Evolutionary conservation across 2,797 vertebrate species (phyloP).

Genomic region (Centroberyx gerrardi): DNA sequence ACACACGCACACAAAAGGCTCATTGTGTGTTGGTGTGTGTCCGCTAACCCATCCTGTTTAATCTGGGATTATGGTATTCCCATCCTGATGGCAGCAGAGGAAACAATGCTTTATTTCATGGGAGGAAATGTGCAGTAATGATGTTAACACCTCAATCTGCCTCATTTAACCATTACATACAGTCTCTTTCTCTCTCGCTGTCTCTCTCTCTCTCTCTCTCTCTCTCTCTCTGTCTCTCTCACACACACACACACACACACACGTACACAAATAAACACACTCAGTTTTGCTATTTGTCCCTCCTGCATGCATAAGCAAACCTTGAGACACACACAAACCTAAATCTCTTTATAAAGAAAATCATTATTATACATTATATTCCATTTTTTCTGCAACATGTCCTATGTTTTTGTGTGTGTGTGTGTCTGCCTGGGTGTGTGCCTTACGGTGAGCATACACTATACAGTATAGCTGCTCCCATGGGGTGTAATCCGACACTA

Average conservation of each 20-base stretch:
- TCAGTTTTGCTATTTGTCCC: conserved; percentile 26
- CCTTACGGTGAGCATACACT: conserved; percentile 48
- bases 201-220: conserved; percentile 12
- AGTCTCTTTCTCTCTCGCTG: conserved; percentile 7
- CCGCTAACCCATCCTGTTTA: conserved; percentile 79
- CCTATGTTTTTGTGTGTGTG: conserved; percentile 32
- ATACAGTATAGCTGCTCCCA: conserved; percentile 86
- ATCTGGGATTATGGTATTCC: conserved; percentile 85
- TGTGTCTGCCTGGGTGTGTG: conserved; percentile 14
- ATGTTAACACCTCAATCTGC: conserved; percentile 80
- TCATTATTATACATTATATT: conserved; percentile 23
- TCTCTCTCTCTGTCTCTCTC: conserved; percentile 3
- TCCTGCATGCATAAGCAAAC: conserved; percentile 6
- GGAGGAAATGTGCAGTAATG: conserved; percentile 80
- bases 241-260: not conserved
- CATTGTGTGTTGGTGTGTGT: conserved; percentile 78
- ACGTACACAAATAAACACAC: not conserved
- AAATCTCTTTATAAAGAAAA: conserved; percentile 53
- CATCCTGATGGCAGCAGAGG: conserved; percentile 71
- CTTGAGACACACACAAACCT: conserved; percentile 14
- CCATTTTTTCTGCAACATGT: conserved; percentile 18
- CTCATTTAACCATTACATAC: conserved; percentile 71
- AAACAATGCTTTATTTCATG: conserved; percentile 83
- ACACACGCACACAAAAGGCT: conserved; percentile 76
- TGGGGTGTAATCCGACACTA: conserved; percentile 91